A percentile compares a stretch with the other conserved stretches of the same genome.
phyloP scores from a whole-genome alignment of 1,140 invertebrate genomes.

The Harpegnathos saltator region DNA sequence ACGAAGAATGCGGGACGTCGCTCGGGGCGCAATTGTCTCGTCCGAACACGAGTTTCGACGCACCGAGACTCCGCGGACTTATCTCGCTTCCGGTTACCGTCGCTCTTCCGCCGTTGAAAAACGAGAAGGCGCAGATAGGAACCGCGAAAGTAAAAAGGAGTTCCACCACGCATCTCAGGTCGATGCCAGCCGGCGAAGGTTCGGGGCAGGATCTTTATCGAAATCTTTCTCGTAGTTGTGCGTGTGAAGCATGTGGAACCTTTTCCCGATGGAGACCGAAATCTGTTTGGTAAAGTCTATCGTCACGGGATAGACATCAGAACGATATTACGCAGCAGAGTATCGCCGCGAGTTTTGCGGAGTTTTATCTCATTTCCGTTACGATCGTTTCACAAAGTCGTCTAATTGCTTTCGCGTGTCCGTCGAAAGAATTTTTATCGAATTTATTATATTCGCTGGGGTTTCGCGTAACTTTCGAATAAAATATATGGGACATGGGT shows the following conservation, averaged over 20 bases:
- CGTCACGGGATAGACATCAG: background rate
- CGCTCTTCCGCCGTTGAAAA: constrained; percentile 67
- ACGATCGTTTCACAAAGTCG: too few species aligned
- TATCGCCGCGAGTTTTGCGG: too few species aligned
- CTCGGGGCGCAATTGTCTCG: constrained; percentile 57
- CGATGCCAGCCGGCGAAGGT: constrained; percentile 28
- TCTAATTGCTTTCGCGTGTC: too few species aligned
- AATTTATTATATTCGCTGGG: too few species aligned
- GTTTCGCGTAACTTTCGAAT: too few species aligned
- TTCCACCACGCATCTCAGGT: background rate
- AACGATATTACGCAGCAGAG: too few species aligned
- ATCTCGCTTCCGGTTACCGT: constrained; percentile 73
- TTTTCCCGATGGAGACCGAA: background rate
- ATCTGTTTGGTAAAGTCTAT: background rate
- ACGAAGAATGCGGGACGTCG: constrained; percentile 44
- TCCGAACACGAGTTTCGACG: constrained; percentile 62
- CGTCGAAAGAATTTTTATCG: too few species aligned
- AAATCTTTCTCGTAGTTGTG: background rate
- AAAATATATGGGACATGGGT: too few species aligned
- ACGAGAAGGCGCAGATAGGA: constrained; percentile 45
- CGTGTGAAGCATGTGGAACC: background rate
- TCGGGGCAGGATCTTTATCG: constrained; percentile 27
- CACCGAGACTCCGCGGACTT: constrained; percentile 56
- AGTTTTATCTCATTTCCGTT: too few species aligned
- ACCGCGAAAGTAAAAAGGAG: constrained; percentile 6